Evolutionary conservation across 2,113 vertebrate genomes (phyloP).

Genomic region (Axis porcinus): DNA sequence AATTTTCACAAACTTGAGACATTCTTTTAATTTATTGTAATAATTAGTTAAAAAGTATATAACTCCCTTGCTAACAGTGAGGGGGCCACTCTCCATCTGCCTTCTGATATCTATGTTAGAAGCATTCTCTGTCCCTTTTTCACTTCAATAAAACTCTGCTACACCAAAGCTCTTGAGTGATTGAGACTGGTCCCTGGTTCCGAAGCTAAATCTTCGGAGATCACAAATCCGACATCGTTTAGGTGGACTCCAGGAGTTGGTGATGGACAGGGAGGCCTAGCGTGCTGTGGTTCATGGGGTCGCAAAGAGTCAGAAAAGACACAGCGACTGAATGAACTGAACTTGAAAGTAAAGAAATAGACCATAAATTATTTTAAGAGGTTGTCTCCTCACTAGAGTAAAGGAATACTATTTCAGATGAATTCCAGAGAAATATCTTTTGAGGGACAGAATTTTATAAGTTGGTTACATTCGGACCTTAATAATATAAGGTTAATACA

Average conservation of each 20-base stretch:
- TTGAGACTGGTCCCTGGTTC: background rate
- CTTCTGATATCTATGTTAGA: background rate
- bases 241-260: background rate
- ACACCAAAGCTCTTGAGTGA: background rate
- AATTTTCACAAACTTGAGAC: background rate
- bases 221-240: fast-evolving
- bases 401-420: background rate
- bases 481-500: background rate
- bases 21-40: background rate
- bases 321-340: background rate
- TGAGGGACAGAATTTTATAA: background rate
- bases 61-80: background rate
- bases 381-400: background rate
- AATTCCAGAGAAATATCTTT: background rate
- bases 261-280: background rate
- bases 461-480: background rate
- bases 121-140: background rate
- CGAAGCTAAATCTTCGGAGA: background rate
- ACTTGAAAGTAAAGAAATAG: background rate
- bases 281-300: background rate
- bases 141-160: background rate
- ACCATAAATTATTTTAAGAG: background rate
- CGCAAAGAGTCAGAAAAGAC: background rate
- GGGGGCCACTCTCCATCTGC: background rate
- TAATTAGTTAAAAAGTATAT: background rate